phyloP scores from a whole-genome alignment of 2,113 vertebrate genomes.

The Phasianus colchicus region DNA sequence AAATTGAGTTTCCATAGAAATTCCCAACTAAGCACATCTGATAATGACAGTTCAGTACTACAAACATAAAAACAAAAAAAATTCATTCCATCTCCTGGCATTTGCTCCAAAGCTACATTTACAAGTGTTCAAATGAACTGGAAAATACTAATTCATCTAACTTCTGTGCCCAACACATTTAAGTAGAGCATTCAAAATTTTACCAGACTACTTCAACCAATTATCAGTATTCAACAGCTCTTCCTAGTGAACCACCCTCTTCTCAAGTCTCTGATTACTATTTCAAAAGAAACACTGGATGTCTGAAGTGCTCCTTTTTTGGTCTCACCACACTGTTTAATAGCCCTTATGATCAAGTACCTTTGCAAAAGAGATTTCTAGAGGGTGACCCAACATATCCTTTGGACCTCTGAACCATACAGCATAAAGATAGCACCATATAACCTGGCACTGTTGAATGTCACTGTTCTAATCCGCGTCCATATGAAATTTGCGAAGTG shows the following conservation, averaged over 20 bases:
- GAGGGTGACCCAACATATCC: slow-evolving; percentile 23
- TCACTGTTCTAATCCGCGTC: not conserved
- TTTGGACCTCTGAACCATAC: not conserved
- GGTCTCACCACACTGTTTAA: not conserved
- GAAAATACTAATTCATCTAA: not conserved
- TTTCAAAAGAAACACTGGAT: slow-evolving; percentile 55
- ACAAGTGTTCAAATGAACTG: not conserved
- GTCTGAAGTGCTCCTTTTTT: slow-evolving; percentile 28
- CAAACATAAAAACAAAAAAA: not conserved
- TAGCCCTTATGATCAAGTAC: not conserved
- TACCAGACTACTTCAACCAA: slow-evolving; percentile 43
- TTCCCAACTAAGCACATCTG: not conserved
- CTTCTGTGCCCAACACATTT: not conserved
- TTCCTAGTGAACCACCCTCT: slow-evolving; percentile 15
- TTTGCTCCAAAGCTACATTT: not conserved
- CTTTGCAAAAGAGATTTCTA: slow-evolving; percentile 35
- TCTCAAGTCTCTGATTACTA: slow-evolving; percentile 35
- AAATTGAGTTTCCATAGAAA: not conserved
- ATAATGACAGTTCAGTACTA: not conserved
- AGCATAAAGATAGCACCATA: not conserved
- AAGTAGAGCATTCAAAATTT: not conserved
- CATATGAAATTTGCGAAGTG: not conserved
- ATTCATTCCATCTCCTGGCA: not conserved
- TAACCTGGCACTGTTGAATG: not conserved
- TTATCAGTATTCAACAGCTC: slow-evolving; percentile 11